Evolutionary conservation across 2,888 invertebrate genomes (phyloP).

Genomic region (Aphrophora alni): DNA sequence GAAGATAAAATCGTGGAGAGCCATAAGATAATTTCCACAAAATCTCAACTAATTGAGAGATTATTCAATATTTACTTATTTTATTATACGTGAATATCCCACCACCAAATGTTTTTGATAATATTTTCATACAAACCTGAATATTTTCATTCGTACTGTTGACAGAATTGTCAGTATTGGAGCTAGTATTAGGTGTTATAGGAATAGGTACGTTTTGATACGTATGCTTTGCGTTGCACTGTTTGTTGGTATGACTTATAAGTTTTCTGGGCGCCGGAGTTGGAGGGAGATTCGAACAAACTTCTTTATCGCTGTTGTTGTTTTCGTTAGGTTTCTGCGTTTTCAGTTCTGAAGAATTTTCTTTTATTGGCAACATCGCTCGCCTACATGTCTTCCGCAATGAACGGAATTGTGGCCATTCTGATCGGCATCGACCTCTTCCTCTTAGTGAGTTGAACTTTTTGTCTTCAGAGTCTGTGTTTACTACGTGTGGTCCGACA

Average conservation of each 20-base stretch:
- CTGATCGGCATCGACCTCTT: constrained; percentile 36
- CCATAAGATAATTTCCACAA: too few species aligned
- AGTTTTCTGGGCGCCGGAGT: constrained; percentile 53
- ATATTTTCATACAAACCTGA: neutral
- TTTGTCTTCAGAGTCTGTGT: constrained; percentile 28
- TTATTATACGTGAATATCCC: neutral
- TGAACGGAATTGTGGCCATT: constrained; percentile 53
- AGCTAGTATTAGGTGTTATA: constrained; percentile 56
- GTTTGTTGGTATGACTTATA: constrained; percentile 42
- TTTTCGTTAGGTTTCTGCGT: constrained; percentile 15
- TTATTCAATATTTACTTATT: too few species aligned
- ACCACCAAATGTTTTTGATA: neutral
- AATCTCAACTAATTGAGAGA: too few species aligned
- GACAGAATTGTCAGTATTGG: constrained; percentile 37
- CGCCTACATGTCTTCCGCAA: constrained; percentile 47
- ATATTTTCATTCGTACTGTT: constrained; percentile 33
- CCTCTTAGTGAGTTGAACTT: constrained; percentile 45
- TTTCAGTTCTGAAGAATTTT: constrained; percentile 43
- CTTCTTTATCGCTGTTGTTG: neutral
- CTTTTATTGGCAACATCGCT: constrained; percentile 47
- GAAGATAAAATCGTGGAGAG: too few species aligned
- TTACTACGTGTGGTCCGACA: constrained; percentile 39
- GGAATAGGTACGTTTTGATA: constrained; percentile 64
- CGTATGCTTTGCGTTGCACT: constrained; percentile 55
- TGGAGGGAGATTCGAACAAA: constrained; percentile 45